Evolutionary conservation across 2,888 invertebrate genomes (phyloP).

Genomic region (Stictocephala bisonia): DNA sequence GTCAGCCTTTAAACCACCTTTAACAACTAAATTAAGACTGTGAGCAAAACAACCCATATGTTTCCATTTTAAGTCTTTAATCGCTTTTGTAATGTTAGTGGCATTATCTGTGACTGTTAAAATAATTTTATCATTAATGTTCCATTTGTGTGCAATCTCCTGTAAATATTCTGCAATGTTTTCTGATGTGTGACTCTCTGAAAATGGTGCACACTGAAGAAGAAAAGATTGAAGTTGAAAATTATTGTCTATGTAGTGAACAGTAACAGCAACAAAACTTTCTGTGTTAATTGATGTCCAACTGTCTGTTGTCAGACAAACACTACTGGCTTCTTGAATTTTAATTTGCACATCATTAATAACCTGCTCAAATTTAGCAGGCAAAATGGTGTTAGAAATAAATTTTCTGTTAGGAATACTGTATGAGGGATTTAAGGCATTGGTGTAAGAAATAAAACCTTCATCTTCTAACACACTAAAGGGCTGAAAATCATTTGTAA

Average conservation of each 20-base stretch:
- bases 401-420: conserved; percentile 43
- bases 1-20: neutral
- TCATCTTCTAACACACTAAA: conserved; percentile 38
- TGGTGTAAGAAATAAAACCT: conserved; percentile 23
- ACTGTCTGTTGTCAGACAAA: conserved; percentile 18
- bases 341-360: conserved; percentile 4
- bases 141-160: neutral
- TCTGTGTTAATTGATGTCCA: conserved; percentile 21
- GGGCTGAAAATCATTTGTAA: conserved; percentile 36
- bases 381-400: conserved; percentile 40
- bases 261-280: conserved; percentile 29
- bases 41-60: conserved; percentile 25
- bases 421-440: conserved; percentile 41
- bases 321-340: neutral
- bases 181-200: conserved; percentile 1
- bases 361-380: conserved; percentile 40
- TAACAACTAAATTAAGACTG: conserved; percentile 1
- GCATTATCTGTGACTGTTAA: conserved; percentile 11
- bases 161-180: neutral
- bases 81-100: conserved; percentile 13
- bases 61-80: conserved; percentile 15
- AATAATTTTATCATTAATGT: neutral
- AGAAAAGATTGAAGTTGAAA: conserved; percentile 9
- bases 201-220: conserved; percentile 9
- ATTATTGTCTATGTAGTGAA: neutral